These are phyloP conservation scores for Leptocoma aspasia DNA, from an alignment of 2,113 vertebrate species.

Conservation along the genomic window DNA sequence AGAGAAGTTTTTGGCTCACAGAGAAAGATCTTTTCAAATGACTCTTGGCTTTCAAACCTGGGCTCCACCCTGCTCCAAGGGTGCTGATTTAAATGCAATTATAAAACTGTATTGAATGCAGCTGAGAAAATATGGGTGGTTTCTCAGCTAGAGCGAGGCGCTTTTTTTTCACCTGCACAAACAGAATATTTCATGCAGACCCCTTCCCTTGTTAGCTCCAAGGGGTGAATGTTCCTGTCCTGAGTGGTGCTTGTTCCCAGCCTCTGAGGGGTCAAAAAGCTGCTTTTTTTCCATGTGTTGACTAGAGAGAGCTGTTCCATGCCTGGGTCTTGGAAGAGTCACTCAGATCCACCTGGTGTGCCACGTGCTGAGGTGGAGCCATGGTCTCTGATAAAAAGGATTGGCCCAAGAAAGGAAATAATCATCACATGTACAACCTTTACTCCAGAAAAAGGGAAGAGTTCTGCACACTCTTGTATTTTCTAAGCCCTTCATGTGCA, in stretches of 20 bases:
- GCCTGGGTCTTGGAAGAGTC: neutral
- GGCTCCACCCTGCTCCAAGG: neutral
- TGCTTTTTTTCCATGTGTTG: neutral
- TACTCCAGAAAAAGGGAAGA: neutral
- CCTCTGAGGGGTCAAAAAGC: neutral
- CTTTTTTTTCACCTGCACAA: neutral
- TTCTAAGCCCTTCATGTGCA: neutral
- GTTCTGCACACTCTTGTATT: neutral
- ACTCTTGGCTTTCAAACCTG: neutral
- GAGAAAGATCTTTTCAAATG: neutral
- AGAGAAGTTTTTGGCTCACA: neutral
- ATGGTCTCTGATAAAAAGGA: neutral
- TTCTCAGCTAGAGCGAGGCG: neutral
- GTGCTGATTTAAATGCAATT: neutral
- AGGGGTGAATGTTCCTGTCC: neutral
- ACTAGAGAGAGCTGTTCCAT: neutral
- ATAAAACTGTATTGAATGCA: neutral
- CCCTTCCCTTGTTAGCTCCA: neutral
- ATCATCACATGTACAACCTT: neutral
- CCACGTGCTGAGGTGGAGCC: accelerated
- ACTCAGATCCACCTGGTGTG: neutral
- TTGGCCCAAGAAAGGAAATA: neutral
- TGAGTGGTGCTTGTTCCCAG: neutral
- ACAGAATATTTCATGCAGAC: neutral
- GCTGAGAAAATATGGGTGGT: neutral